Evolutionary conservation across 2,113 vertebrate genomes (phyloP).

Genomic region (Notothenia rossii): DNA sequence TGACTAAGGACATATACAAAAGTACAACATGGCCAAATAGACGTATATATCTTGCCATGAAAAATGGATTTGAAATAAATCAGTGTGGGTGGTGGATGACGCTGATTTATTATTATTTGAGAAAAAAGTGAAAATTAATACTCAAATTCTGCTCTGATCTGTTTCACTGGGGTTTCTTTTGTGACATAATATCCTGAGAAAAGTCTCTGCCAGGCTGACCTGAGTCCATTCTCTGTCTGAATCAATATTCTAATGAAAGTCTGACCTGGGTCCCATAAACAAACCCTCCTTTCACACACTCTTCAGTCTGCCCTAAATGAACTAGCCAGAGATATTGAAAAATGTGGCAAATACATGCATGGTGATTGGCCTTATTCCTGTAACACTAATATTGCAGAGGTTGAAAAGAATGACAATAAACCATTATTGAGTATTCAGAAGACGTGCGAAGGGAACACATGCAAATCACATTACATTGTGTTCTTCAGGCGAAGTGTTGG

Average conservation of each 20-base stretch:
- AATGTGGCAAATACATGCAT: conserved; percentile 11
- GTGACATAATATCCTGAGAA: conserved; percentile 20
- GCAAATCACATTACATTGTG: conserved; percentile 42
- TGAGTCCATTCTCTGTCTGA: conserved; percentile 27
- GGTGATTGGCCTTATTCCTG: neutral
- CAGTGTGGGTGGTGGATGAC: too few relatives aligned
- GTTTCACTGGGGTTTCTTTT: neutral
- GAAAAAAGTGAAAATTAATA: neutral
- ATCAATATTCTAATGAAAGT: conserved; percentile 47
- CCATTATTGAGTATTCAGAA: conserved; percentile 24
- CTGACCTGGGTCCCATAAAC: conserved; percentile 8
- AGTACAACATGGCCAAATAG: too few relatives aligned
- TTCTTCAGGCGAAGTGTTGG: conserved; percentile 21
- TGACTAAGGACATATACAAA: too few relatives aligned
- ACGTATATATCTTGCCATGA: too few relatives aligned
- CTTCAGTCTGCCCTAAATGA: conserved; percentile 15
- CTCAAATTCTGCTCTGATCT: neutral
- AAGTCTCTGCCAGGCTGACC: conserved; percentile 33
- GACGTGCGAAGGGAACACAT: conserved; percentile 8
- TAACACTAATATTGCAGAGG: conserved; percentile 1
- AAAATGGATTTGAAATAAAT: too few relatives aligned
- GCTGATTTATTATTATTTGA: too few relatives aligned
- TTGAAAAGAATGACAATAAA: conserved; percentile 22
- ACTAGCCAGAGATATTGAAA: neutral
- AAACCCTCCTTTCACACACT: neutral